phyloP scores from a whole-genome alignment of 2,888 invertebrate species.

The Habrosyne pyritoides region DNA sequence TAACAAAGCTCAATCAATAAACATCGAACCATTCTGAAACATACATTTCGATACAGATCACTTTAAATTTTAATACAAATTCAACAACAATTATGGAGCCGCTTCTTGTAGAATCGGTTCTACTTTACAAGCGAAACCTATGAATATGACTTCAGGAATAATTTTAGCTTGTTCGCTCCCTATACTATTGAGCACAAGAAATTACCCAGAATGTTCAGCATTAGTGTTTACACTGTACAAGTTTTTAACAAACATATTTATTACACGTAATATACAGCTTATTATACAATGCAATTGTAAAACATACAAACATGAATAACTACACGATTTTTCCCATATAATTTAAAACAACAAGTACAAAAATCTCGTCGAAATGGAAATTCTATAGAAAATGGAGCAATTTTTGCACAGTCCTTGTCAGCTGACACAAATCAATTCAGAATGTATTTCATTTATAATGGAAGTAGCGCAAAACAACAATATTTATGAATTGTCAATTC shows the following conservation, averaged over 20 bases:
- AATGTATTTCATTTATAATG: neutral
- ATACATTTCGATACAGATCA: neutral
- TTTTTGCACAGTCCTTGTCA: neutral
- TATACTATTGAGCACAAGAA: neutral
- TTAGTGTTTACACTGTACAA: neutral
- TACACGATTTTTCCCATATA: constrained; percentile 12
- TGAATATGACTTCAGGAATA: neutral
- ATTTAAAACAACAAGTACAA: neutral
- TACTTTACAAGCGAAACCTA: neutral
- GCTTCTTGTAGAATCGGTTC: too few relatives aligned
- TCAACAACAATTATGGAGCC: too few relatives aligned
- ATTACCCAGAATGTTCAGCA: neutral
- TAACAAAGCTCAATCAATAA: constrained; percentile 52
- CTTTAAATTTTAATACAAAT: neutral
- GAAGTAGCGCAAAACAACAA: neutral
- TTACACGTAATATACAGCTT: constrained; percentile 15
- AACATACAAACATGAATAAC: constrained; percentile 20
- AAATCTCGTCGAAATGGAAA: neutral
- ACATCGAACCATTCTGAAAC: constrained; percentile 34
- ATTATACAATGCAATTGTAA: constrained; percentile 27
- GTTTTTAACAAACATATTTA: neutral
- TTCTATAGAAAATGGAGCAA: neutral
- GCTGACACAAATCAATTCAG: neutral
- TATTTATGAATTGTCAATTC: neutral
- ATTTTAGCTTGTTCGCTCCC: neutral